Conservation (phyloP, 1,140 invertebrate species). For the Zaprionus ghesquierei region DNA sequence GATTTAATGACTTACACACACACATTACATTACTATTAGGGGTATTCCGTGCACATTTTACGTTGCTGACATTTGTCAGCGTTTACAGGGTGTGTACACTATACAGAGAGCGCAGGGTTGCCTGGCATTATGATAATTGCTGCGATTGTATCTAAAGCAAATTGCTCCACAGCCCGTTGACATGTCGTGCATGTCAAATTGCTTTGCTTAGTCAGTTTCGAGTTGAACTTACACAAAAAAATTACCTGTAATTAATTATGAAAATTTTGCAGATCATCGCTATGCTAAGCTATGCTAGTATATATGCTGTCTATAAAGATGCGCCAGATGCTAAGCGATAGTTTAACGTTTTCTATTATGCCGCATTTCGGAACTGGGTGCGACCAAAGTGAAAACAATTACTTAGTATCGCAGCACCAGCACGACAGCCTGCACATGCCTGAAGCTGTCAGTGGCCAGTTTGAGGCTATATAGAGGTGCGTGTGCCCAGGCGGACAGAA, state of each 20-base stretch:
- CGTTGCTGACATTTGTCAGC: constrained; percentile 27
- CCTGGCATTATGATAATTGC: constrained; percentile 42
- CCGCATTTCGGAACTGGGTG: constrained; percentile 27
- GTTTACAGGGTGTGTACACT: too few species aligned
- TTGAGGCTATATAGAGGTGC: constrained; percentile 26
- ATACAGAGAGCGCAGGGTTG: background rate
- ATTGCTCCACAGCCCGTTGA: constrained; percentile 31
- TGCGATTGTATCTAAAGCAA: constrained; percentile 33
- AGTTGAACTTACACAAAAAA: background rate
- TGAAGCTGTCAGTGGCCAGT: background rate
- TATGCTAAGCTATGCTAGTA: background rate
- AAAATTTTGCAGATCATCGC: background rate
- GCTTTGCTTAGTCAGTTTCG: constrained; percentile 16
- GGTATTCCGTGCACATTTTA: constrained; percentile 1
- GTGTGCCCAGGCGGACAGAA: constrained; percentile 15
- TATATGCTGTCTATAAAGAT: background rate
- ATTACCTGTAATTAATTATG: background rate
- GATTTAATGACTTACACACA: constrained; percentile 33
- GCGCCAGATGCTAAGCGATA: background rate
- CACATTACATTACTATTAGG: background rate
- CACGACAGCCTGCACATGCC: background rate
- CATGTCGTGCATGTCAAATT: constrained; percentile 31
- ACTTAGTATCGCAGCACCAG: background rate
- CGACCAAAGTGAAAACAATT: constrained; percentile 25
- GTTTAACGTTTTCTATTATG: background rate